Percentiles rank a stretch among this genome's conserved stretches.
Conservation (phyloP, 35 echinoderm and acorn worm species). For the Apostichopus japonicus region DNA sequence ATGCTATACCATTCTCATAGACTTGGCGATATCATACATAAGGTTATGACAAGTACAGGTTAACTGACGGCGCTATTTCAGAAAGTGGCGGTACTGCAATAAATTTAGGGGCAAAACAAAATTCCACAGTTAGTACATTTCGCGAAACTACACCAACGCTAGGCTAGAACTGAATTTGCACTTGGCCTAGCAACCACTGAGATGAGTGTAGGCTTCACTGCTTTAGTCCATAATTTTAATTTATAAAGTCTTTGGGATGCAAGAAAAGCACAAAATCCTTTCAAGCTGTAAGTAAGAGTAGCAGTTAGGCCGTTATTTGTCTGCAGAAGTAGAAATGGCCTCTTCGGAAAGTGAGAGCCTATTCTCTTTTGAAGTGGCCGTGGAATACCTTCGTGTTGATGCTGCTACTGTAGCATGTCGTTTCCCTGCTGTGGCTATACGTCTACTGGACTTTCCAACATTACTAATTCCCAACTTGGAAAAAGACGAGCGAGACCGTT, state of each 20-base stretch:
- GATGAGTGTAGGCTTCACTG: no score
- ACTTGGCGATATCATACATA: no score
- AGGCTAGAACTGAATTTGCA: no score
- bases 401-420: conserved; percentile 30
- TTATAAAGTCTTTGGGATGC: neutral
- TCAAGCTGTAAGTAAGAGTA: neutral
- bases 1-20: no score
- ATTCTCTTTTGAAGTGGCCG: conserved; percentile 46
- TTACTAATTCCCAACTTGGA: conserved; percentile 35
- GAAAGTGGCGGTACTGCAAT: neutral
- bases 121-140: no score
- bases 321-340: neutral
- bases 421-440: conserved; percentile 34
- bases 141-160: no score
- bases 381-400: conserved; percentile 37
- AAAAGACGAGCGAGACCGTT: neutral
- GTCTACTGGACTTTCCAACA: conserved; percentile 39
- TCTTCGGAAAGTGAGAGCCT: neutral
- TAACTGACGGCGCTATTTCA: neutral
- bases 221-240: no score
- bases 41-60: no score
- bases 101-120: neutral
- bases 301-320: no score
- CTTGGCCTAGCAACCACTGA: no score
- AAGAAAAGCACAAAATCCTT: no score